Base-by-base conservation (phyloP, 2,888 invertebrate genomes). In the Oscheius myriophilus region DNA sequence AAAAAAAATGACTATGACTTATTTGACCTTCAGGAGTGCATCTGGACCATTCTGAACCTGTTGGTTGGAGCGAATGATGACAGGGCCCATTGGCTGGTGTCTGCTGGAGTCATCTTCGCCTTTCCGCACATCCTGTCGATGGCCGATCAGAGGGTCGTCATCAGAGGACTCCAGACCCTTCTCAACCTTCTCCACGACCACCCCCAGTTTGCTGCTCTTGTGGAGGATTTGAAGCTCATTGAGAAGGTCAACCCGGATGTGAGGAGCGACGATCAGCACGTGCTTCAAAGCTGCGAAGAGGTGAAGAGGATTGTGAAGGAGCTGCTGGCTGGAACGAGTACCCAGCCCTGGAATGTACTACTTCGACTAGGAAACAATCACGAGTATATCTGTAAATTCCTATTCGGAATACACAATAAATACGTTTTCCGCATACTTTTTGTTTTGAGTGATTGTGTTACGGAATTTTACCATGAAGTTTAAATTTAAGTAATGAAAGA, bases 41-140 rank as follows among this genome's bases (percentile, higher is more conserved):
- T 58, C 14, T 67, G 67, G 67, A 59, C 52, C 1, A 7, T 67
- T 7, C 21, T 53, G 25, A 67, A 67, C 33, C 39, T 67, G 67
- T 51, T 67, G 26, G 16, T 59, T 26, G 59, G 52, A 42, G 67
- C 67, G 11, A 16, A 18, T 16, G 52, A 61, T 9, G 43, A 59
- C 12, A 14, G 59, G 11, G 25, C 16, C 52, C 39, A 52, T 12
- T 67, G 58, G 53, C 42, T 67, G 14, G 25, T 67, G 1, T 18
- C 52, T 9, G 23, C 59, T 9, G 67, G 67, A 23, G 53, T 42
- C 23, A 39, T 49, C 61, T n/a, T 26, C 33, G 18, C 18, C 12
- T 61, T 61, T 18, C 49, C 11, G 14, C 25, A 16, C 12, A 61
- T 61, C 21, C 26, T 61, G 21, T 33, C 26, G 7, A 25, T 51